Evolutionary conservation across 2,888 invertebrate genomes (phyloP).

Genomic region (Nemotelus nigrinus): DNA sequence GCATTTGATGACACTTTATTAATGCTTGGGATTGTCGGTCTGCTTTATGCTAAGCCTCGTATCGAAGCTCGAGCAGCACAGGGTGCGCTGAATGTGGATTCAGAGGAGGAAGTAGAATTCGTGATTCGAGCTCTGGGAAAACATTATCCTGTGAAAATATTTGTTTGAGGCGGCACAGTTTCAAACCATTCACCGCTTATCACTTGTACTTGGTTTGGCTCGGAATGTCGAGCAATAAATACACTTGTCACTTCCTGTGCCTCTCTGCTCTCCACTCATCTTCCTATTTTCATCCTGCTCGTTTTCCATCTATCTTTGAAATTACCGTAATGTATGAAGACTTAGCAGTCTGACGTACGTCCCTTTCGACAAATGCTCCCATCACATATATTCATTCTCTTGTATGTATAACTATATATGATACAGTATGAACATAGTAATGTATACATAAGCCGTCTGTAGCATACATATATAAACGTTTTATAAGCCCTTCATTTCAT

Average conservation of each 20-base stretch:
- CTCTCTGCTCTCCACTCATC: background rate
- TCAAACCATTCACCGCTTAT: background rate
- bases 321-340: background rate
- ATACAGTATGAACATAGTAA: background rate
- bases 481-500: conserved; percentile 50
- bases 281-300: background rate
- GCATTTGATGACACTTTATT: conserved; percentile 39
- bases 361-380: conserved; percentile 22
- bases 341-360: conserved; percentile 36
- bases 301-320: conserved; percentile 3
- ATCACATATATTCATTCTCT: background rate
- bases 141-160: conserved; percentile 38
- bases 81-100: conserved; percentile 10
- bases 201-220: background rate
- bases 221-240: background rate
- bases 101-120: background rate
- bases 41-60: conserved; percentile 32
- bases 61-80: conserved; percentile 1
- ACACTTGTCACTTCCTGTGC: background rate
- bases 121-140: conserved; percentile 25
- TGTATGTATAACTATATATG: background rate
- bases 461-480: conserved; percentile 43
- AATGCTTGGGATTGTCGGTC: conserved; percentile 41
- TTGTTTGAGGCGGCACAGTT: conserved; percentile 20
- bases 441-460: background rate